Base-by-base conservation (phyloP, 2,113 vertebrate species). In the Caretta caretta region DNA sequence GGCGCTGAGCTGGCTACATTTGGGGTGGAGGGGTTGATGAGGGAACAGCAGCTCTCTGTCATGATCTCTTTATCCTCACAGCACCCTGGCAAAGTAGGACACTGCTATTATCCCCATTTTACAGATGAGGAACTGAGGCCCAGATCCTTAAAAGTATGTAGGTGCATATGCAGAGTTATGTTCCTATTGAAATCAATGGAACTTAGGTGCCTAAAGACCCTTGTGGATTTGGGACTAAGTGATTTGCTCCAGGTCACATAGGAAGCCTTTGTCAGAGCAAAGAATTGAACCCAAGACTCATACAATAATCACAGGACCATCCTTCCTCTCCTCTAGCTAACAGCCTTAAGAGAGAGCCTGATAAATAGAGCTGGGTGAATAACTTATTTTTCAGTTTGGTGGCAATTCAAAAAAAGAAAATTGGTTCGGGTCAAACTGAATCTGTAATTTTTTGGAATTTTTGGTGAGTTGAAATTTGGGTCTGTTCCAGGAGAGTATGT, bases 191-290 rank as follows among this genome's bases (percentile, higher is more conserved):
- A 62, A 62, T 31, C 59, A 76, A 25, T 38, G 76, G 35, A 13
- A 87, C 78, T 0, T 22, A n/a, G 78, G 8, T 48, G 10, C 51
- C 19, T 49, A 80, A 8, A 6, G 5, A 29, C 24, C 25, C 38
- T 29, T 29, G 13, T 5, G 83, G 4, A 13, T 49, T 78, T 85
- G 2, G 79, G 4, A 25, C 65, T 72, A 83, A 22, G 27, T 38
- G 42, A 7, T 3, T 1, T 0, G 0, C 4, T 3, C 49, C 62
- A 2, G 5, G 49, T 19, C 59, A 84, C 0, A 1, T 27, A 17
- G 48, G 88, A 93, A 42, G 57, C 42, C 84, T 76, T 80, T 16
- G 46, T 82, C 87, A 69, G 80, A 80, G 65, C 50, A 38, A 2
- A 62, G 76, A 2, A 19, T 29, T 93, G 80, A 42, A 4, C 31